Conservation (phyloP, 2,888 invertebrate species). For the Entomobrya proxima region DNA sequence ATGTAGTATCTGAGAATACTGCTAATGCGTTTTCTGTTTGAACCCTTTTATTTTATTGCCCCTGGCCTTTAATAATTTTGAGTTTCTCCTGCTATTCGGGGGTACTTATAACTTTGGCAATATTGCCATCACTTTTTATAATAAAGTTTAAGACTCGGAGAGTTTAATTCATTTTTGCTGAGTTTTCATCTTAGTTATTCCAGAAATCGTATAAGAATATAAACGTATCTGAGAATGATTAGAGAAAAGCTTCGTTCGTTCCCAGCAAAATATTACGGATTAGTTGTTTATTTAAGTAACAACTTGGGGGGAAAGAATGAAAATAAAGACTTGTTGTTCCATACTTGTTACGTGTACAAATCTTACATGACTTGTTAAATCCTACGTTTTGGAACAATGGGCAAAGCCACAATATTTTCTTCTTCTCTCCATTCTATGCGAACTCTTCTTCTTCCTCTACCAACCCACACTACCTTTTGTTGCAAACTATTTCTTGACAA, state of each 20-base stretch:
- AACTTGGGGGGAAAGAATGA: background rate
- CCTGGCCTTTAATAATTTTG: background rate
- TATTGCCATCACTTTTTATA: background rate
- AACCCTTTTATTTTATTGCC: constrained; percentile 7
- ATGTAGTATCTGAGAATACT: background rate
- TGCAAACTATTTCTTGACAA: background rate
- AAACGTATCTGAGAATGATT: background rate
- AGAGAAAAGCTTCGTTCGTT: background rate
- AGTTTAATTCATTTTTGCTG: background rate
- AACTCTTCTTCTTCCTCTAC: background rate
- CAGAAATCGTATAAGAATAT: background rate
- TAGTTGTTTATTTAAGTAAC: constrained; percentile 2
- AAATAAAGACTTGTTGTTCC: background rate
- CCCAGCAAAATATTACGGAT: background rate
- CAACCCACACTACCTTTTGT: background rate
- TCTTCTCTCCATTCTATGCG: background rate
- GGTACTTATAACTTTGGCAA: background rate
- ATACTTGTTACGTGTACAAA: background rate
- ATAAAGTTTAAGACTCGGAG: background rate
- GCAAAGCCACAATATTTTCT: background rate
- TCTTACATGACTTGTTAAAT: background rate
- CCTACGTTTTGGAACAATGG: background rate
- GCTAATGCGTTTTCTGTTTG: background rate
- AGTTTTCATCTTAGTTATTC: constrained; percentile 7
- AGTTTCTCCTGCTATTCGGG: background rate